Evolutionary conservation across 2,797 vertebrate species (phyloP), one percentile per base, ranked within the genome.

Genomic region (Danio tinwini): DNA sequence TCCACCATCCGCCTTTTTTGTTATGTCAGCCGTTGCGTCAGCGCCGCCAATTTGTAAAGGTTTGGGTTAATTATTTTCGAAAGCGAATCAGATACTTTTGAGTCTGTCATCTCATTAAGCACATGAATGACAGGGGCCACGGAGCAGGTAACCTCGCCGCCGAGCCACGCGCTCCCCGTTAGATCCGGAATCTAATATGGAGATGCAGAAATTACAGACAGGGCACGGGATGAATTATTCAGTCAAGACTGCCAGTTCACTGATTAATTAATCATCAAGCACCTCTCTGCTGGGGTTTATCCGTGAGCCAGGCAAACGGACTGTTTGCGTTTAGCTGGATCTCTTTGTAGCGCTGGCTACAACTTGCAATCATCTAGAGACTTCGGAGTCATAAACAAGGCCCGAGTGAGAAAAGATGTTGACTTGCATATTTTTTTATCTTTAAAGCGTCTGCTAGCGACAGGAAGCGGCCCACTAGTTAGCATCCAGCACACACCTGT

Each of bases 221-320:
- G 85, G 76, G 72, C 79, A 74, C 1, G 53, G 74, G 81, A 86
- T 86, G 83, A 86, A 86, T 86, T 77, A 86, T 86, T 86, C 83
- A 86, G 85, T 84, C 77, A 83, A 82, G 85, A 86, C 81, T 86
- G 83, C 85, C 85, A 84, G 85, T 81, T 84, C 63, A 37, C 81
- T 86, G 83, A 86, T 86, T 86, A 86, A 86, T 86, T 86, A 86
- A 86, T 86, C 83, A 86, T 83, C 83, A 83, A 79, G 79, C 85
- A 82, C 85, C 81, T 86, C 85, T 86, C 85, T 80, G 81, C 78
- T 81, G 85, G 83, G 85, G 83, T 80, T 83, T 84, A 86, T 81
- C 81, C 50, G 83, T 81, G 78, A 83, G 80, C 75, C 81, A 82
- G 78, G 82, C 83, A 83, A 84, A 84, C 79, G 81, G 82, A 86